Evolutionary conservation across 1,140 invertebrate genomes (phyloP).

Genomic region (Philotrypesis tridentata): DNA sequence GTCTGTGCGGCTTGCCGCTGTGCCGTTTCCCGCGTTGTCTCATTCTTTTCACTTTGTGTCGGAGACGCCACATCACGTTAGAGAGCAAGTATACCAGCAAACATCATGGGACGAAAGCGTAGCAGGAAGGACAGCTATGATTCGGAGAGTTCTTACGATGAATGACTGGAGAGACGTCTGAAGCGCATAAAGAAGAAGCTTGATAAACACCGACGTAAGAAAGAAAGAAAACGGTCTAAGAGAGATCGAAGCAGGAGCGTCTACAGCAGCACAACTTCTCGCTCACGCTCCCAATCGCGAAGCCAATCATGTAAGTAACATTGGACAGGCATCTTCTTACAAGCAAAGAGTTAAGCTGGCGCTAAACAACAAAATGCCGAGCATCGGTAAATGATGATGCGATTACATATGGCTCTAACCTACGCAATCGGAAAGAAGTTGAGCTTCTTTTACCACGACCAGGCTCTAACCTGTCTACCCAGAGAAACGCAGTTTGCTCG

Average conservation of each 20-base stretch:
- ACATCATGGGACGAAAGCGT: not conserved
- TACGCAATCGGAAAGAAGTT: not conserved
- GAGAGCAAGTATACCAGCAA: not conserved
- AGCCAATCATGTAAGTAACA: not conserved
- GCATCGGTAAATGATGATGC: not conserved
- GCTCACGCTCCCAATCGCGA: not conserved
- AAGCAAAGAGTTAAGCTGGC: not conserved
- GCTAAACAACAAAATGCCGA: not conserved
- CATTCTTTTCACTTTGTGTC: slow-evolving; percentile 2
- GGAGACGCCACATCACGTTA: not conserved
- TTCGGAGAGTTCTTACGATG: not conserved
- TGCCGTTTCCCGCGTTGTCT: no score
- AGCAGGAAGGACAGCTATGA: not conserved
- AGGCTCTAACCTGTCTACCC: not conserved
- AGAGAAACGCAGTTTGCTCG: not conserved
- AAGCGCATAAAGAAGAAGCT: not conserved
- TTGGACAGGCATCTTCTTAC: not conserved
- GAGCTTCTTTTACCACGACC: not conserved
- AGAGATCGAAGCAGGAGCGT: not conserved
- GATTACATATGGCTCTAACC: not conserved
- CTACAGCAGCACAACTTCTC: not conserved
- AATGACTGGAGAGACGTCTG: not conserved
- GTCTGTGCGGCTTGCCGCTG: not conserved
- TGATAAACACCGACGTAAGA: not conserved
- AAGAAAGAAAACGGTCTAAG: not conserved